Conservation (phyloP, 2,888 invertebrate species). For the Metacarcinus magister region DNA sequence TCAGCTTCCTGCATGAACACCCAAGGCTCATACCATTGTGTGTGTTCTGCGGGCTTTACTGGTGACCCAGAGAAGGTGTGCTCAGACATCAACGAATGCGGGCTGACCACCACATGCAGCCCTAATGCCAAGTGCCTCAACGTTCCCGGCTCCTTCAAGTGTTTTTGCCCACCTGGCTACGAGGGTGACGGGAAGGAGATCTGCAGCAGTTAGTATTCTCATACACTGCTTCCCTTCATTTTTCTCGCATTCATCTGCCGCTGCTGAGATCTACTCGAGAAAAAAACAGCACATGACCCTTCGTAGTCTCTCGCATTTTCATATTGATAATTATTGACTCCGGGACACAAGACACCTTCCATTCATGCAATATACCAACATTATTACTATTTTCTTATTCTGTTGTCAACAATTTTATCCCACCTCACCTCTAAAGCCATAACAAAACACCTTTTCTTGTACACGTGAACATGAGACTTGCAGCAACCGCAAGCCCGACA, state of each 20-base stretch:
- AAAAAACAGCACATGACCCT: neutral
- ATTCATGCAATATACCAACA: neutral
- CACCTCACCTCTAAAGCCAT: neutral
- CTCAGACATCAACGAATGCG: constrained; percentile 91
- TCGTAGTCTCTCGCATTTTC: constrained; percentile 18
- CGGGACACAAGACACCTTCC: neutral
- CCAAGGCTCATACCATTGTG: constrained; percentile 93
- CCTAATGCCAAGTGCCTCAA: constrained; percentile 92
- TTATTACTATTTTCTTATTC: neutral
- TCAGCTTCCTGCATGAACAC: constrained; percentile 95
- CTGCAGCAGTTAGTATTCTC: constrained; percentile 90
- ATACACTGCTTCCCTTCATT: neutral
- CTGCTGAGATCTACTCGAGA: neutral
- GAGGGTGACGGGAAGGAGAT: constrained; percentile 90
- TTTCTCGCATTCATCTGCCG: neutral
- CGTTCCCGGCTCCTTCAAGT: constrained; percentile 91
- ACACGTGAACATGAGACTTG: neutral
- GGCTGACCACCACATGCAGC: constrained; percentile 88
- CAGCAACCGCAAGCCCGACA: neutral
- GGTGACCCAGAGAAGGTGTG: constrained; percentile 87
- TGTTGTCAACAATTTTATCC: neutral
- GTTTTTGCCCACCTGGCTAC: constrained; percentile 91
- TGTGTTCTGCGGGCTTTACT: constrained; percentile 90
- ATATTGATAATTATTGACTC: neutral
- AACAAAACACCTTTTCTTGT: neutral